Percentiles rank a stretch among this genome's conserved stretches.
Conservation (phyloP, 2,113 vertebrate species). For the Hemiscyllium ocellatum region DNA sequence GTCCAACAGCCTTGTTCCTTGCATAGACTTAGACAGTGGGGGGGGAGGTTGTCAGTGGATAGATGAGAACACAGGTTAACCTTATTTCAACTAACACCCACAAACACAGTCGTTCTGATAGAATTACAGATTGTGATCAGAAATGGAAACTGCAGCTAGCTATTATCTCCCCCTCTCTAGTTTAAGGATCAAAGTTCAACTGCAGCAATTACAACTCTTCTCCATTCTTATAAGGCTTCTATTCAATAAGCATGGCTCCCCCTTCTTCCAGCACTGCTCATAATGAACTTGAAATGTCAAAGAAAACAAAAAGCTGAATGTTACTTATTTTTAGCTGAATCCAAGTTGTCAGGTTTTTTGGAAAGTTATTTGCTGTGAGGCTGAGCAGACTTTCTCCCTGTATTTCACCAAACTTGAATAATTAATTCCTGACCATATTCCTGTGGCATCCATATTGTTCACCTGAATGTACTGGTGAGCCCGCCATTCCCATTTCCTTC, state of each 20-base stretch:
- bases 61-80: background rate
- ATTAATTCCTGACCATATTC: too few relatives aligned
- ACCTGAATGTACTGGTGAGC: too few relatives aligned
- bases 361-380: too few relatives aligned
- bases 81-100: background rate
- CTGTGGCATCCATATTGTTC: too few relatives aligned
- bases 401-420: too few relatives aligned
- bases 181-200: background rate
- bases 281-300: background rate
- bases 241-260: background rate
- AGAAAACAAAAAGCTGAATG: background rate
- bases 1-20: background rate
- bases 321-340: too few relatives aligned
- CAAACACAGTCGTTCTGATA: constrained; percentile 12
- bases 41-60: background rate
- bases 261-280: background rate
- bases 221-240: background rate
- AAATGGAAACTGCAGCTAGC: background rate
- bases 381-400: too few relatives aligned
- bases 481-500: too few relatives aligned
- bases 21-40: background rate
- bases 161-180: background rate
- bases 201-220: constrained; percentile 12
- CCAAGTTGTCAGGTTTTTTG: too few relatives aligned
- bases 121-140: constrained; percentile 9